Evolutionary conservation across 2,888 invertebrate genomes (phyloP).

Genomic region (Ramazzottius varieornatus): DNA sequence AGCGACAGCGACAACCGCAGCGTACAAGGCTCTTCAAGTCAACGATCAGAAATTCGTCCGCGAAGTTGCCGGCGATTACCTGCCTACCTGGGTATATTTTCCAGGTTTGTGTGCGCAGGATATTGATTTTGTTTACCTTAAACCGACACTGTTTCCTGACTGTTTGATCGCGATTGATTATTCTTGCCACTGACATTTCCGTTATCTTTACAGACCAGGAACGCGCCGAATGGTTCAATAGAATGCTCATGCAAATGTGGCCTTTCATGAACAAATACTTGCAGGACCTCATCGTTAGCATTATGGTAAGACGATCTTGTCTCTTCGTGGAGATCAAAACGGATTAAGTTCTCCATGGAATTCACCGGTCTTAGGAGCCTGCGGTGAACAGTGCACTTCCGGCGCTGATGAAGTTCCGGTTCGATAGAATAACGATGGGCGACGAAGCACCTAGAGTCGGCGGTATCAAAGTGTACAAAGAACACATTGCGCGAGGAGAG

Average conservation of each 20-base stretch:
- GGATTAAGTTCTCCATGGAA: no score
- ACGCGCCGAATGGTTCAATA: neutral
- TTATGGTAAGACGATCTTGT: neutral
- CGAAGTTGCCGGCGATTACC: neutral
- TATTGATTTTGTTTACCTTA: no score
- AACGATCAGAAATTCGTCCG: neutral
- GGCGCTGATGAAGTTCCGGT: neutral
- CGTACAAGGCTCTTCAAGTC: neutral
- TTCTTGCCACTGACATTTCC: no score
- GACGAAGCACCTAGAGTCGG: constrained; percentile 1
- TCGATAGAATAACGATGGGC: neutral
- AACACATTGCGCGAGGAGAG: neutral
- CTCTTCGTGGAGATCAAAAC: no score
- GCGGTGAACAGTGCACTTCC: neutral
- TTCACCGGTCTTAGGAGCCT: neutral
- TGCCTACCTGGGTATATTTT: neutral
- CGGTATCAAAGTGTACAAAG: neutral
- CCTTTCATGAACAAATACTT: neutral
- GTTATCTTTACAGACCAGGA: neutral
- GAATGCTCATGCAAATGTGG: neutral
- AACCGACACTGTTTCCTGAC: no score
- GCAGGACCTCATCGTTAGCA: neutral
- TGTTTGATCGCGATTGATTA: no score
- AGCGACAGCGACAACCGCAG: neutral
- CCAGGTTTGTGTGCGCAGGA: no score